These are phyloP conservation scores for Melanostoma mellinum DNA, from an alignment of 2,888 invertebrate genomes.

Conservation along the genomic window DNA sequence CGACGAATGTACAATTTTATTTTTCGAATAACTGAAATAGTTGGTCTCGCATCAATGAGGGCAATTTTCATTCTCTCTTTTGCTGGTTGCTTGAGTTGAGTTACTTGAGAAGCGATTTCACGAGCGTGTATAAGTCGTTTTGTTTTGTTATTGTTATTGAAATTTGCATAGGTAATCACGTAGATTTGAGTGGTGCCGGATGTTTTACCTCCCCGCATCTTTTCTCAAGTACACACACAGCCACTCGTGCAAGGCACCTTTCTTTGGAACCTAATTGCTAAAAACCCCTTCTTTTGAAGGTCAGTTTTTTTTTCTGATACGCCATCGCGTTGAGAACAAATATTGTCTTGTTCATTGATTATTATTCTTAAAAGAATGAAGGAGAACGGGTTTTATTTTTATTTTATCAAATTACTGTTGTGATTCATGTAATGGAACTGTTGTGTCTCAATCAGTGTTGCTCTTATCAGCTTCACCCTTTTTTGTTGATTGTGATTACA, in stretches of 20 bases:
- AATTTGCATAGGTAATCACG: conserved; percentile 63
- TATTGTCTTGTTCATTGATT: neutral
- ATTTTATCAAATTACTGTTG: neutral
- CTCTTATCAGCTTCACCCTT: conserved; percentile 14
- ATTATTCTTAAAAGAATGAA: neutral
- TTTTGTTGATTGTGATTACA: conserved; percentile 20
- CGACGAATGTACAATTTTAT: conserved; percentile 3
- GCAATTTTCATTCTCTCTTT: conserved; percentile 46
- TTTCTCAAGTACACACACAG: neutral
- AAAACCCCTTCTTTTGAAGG: conserved; percentile 8
- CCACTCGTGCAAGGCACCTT: conserved; percentile 25
- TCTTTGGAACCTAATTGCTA: conserved; percentile 5
- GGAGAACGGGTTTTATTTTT: neutral
- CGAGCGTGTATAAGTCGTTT: conserved; percentile 49
- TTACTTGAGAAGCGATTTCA: conserved; percentile 59
- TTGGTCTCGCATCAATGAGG: conserved; percentile 67
- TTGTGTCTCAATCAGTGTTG: conserved; percentile 18
- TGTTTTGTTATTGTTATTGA: conserved; percentile 22
- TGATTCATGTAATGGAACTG: conserved; percentile 29
- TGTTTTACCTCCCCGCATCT: neutral
- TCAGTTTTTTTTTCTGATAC: conserved; percentile 25
- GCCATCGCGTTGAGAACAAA: neutral
- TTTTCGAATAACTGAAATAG: conserved; percentile 36
- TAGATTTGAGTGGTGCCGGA: conserved; percentile 8
- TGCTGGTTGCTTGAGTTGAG: conserved; percentile 9